phyloP scores from a whole-genome alignment of 2,797 vertebrate genomes.

The Takifugu ocellatus region DNA sequence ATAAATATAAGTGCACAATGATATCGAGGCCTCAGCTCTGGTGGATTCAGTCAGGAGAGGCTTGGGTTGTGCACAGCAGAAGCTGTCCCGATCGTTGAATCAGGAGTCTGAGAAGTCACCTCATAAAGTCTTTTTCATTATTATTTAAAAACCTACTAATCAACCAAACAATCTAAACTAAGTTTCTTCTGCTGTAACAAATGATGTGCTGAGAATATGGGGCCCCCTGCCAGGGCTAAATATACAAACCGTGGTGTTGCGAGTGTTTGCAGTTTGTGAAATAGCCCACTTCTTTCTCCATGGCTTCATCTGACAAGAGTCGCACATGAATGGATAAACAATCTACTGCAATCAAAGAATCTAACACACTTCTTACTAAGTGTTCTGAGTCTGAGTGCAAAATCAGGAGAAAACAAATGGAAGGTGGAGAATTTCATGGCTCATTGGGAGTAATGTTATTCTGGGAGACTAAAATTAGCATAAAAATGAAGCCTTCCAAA shows the following conservation, averaged over 20 bases:
- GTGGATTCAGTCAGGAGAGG: background rate
- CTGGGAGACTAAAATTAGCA: background rate
- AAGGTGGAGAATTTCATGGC: background rate
- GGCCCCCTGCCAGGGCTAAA: constrained; percentile 39
- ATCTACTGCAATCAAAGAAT: constrained; percentile 12
- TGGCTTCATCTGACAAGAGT: constrained; percentile 35
- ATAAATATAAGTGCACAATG: background rate
- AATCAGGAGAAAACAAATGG: constrained; percentile 4
- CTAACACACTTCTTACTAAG: constrained; percentile 11
- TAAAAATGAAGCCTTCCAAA: background rate
- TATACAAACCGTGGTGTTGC: constrained; percentile 59
- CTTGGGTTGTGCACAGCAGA: background rate
- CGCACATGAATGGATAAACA: constrained; percentile 6
- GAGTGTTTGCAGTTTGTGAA: constrained; percentile 33
- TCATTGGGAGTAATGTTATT: constrained; percentile 7
- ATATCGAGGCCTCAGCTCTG: constrained; percentile 14
- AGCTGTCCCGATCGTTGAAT: background rate
- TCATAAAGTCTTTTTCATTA: no score
- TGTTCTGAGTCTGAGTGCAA: constrained; percentile 2
- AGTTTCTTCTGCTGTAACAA: constrained; percentile 37
- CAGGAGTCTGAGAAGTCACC: background rate
- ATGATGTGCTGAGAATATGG: constrained; percentile 41
- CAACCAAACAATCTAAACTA: constrained; percentile 1
- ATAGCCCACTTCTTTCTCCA: constrained; percentile 38
- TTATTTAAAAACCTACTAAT: background rate